Evolutionary conservation across 2,113 vertebrate species (phyloP), one percentile per base, ranked within the genome.

Genomic region (Rhynchopsitta pachyrhyncha): DNA sequence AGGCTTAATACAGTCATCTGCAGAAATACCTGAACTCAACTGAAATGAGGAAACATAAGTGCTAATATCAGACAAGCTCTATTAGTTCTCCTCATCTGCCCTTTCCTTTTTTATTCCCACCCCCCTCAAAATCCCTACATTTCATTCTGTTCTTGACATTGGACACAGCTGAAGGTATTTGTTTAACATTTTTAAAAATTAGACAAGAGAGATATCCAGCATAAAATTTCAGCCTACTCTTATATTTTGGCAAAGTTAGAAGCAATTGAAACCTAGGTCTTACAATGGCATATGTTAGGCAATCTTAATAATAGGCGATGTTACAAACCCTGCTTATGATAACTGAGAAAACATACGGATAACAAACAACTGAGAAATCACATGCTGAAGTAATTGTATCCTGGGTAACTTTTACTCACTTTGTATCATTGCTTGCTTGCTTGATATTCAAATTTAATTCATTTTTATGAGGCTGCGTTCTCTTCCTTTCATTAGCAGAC

Each of bases 401-500:
- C 53, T 79, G 28, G 17, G 44, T 66, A 89, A 64, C 4, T 6
- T 74, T 93, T 82, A 41, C 23, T 73, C 17, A 24, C 25, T 89
- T 57, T 84, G 19, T 24, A 20, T 41, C 82, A 74, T 31, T 13
- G 16, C 53, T 74, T 46, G 16, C 25, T 77, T 91, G 53, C 57
- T 59, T 91, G 64, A n/a, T 55, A 66, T 90, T 95, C 35, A 69
- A 24, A 42, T n/a, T 27, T 60, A 37, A 44, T 82, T 85, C 22
- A 17, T 75, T 83, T 88, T 77, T 86, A 59, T 76, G 64, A 59
- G 22, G 17, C 17, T 42, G 9, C 57, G 4, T 84, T 91, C 63
- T 49, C 82, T 92, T 74, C 53, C 57, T 95, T 88, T 89, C 63
- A n/a, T 60, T 71, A 86, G 60, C 69, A 33, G 49, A 39, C 20